Conservation (phyloP, 1,140 invertebrate species). For the Choristoneura fumiferana region DNA sequence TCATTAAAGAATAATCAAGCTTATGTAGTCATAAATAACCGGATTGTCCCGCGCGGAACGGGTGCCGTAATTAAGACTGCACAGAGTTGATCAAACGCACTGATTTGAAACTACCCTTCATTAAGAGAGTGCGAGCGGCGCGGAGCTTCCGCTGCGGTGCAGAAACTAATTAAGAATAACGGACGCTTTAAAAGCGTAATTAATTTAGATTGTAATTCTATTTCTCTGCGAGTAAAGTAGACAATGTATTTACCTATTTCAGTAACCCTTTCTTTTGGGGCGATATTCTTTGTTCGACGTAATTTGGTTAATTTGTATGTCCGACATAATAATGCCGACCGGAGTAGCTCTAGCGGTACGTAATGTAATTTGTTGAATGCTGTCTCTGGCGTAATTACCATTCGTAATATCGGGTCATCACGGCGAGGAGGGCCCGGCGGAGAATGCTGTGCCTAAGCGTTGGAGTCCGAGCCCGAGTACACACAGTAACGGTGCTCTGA, state of each 20-base stretch:
- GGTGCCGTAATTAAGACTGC: slow-evolving; percentile 78
- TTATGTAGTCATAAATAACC: slow-evolving; percentile 80
- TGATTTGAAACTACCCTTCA: slow-evolving; percentile 78
- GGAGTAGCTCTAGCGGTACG: slow-evolving; percentile 39
- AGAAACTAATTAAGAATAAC: slow-evolving; percentile 79
- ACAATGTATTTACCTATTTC: slow-evolving; percentile 66
- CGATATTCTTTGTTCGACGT: slow-evolving; percentile 71
- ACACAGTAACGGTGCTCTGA: no score
- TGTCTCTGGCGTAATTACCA: slow-evolving; percentile 13
- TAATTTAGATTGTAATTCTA: slow-evolving; percentile 79
- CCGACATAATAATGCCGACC: slow-evolving; percentile 48
- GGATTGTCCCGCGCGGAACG: slow-evolving; percentile 76
- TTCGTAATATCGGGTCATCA: slow-evolving; percentile 9
- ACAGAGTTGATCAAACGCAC: slow-evolving; percentile 79
- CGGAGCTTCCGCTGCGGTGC: slow-evolving; percentile 75
- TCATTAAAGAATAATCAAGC: slow-evolving; percentile 80
- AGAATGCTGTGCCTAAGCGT: background rate
- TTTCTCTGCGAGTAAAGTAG: slow-evolving; percentile 75
- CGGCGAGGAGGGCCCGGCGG: background rate
- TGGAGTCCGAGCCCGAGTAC: background rate
- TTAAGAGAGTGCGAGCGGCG: slow-evolving; percentile 71
- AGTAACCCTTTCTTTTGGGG: slow-evolving; percentile 75
- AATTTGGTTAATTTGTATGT: slow-evolving; percentile 74
- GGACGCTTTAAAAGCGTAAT: slow-evolving; percentile 79
- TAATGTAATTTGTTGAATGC: slow-evolving; percentile 44